These are phyloP conservation scores for Tiaroga cobitis DNA, from an alignment of 2,797 vertebrate species.

Conservation along the genomic window DNA sequence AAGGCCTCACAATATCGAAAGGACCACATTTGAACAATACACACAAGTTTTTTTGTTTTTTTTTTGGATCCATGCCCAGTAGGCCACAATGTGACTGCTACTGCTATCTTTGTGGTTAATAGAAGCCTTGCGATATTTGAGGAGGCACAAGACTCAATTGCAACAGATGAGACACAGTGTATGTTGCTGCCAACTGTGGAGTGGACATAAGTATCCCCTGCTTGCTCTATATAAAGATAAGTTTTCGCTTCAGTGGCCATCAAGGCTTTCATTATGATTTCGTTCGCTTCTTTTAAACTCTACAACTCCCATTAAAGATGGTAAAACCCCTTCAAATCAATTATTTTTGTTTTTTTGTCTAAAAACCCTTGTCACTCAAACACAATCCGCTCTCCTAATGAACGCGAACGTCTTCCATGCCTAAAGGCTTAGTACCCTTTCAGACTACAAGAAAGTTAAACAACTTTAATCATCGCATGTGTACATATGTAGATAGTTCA, in stretches of 20 bases:
- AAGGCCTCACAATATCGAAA: constrained; percentile 16
- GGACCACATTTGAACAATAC: constrained; percentile 26
- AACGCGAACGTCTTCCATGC: constrained; percentile 21
- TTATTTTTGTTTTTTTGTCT: background rate
- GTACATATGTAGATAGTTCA: constrained; percentile 50
- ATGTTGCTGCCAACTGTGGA: constrained; percentile 38
- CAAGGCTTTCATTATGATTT: background rate
- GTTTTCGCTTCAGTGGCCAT: background rate
- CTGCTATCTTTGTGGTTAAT: constrained; percentile 36
- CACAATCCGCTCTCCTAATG: constrained; percentile 7
- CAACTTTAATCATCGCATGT: constrained; percentile 48
- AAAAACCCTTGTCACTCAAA: background rate
- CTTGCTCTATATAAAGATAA: background rate
- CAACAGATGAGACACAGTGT: constrained; percentile 43
- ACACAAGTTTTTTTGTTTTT: background rate
- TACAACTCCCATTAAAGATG: too few relatives aligned
- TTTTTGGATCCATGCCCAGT: constrained; percentile 44
- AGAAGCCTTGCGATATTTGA: constrained; percentile 51
- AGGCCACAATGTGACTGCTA: constrained; percentile 38
- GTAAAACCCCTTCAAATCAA: background rate
- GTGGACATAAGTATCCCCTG: constrained; percentile 33
- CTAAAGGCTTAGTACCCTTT: constrained; percentile 30
- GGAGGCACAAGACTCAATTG: constrained; percentile 47
- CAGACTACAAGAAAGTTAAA: constrained; percentile 46
- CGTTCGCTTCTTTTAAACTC: too few relatives aligned